phyloP scores from a whole-genome alignment of 2,797 vertebrate species.

The Cyprinella venusta region DNA sequence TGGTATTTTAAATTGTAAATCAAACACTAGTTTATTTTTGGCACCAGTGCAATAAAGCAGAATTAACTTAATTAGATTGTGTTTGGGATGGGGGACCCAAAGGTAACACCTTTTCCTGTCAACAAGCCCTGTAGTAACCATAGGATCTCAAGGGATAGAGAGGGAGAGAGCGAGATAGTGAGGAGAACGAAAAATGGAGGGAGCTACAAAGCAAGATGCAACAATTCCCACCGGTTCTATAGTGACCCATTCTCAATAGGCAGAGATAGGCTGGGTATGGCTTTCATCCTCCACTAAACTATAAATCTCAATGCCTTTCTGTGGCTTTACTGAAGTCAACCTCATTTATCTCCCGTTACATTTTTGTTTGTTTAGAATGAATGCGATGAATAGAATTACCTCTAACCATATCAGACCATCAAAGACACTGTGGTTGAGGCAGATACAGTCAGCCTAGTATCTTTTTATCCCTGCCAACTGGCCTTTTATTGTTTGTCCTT shows the following conservation, averaged over 20 bases:
- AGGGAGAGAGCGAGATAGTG: neutral
- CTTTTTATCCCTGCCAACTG: constrained; percentile 21
- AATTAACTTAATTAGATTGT: constrained; percentile 59
- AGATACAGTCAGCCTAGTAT: constrained; percentile 26
- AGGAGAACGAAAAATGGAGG: constrained; percentile 11
- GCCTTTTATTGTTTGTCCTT: constrained; percentile 35
- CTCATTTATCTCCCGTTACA: constrained; percentile 33
- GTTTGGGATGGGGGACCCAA: constrained; percentile 47
- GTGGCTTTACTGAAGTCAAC: constrained; percentile 32
- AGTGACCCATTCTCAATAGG: constrained; percentile 23
- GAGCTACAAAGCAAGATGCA: constrained; percentile 24
- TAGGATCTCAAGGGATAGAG: constrained; percentile 5
- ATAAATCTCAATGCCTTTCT: constrained; percentile 41
- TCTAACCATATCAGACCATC: constrained; percentile 45
- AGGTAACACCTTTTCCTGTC: constrained; percentile 49
- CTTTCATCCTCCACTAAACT: constrained; percentile 33
- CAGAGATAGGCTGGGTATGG: constrained; percentile 4
- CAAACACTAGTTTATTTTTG: constrained; percentile 42
- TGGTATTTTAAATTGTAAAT: neutral
- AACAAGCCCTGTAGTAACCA: constrained; percentile 32
- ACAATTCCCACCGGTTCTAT: constrained; percentile 23
- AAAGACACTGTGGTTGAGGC: constrained; percentile 33
- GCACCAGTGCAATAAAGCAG: constrained; percentile 51
- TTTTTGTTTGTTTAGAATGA: constrained; percentile 49
- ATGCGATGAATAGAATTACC: constrained; percentile 50